phyloP scores from a whole-genome alignment of 2,113 vertebrate species.

The Pachycephala philippinensis region DNA sequence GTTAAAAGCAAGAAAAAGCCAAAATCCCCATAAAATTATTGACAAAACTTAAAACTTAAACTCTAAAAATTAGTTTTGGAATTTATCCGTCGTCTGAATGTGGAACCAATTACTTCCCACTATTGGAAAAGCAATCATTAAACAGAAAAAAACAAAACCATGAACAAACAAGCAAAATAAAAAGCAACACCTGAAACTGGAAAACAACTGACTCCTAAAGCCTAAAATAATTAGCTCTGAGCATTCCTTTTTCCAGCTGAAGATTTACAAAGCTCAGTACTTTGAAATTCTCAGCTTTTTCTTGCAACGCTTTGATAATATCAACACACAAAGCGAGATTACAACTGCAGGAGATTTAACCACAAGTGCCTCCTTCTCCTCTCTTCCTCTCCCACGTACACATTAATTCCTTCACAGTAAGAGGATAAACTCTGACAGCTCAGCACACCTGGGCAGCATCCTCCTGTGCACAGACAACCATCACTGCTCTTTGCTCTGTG shows the following conservation, averaged over 20 bases:
- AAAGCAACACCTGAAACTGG: background rate
- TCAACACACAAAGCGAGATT: background rate
- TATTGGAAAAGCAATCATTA: background rate
- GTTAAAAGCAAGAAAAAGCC: background rate
- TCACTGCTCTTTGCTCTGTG: background rate
- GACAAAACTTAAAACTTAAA: background rate
- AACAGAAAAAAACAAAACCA: background rate
- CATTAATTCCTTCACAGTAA: background rate
- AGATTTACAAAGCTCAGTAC: background rate
- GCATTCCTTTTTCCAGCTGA: background rate
- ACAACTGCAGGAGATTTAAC: background rate
- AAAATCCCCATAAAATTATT: background rate
- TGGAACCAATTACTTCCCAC: background rate
- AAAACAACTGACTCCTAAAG: background rate
- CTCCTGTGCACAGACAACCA: background rate
- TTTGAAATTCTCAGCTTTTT: background rate
- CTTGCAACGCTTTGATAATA: background rate
- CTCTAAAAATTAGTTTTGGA: background rate
- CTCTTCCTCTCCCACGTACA: background rate
- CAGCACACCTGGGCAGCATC: background rate
- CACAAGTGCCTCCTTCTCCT: background rate
- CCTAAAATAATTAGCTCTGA: background rate
- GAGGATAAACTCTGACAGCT: background rate
- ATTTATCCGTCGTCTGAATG: background rate
- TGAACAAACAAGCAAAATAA: background rate